A percentile compares a stretch with the other conserved stretches of the same genome.
Evolutionary conservation across 1,140 invertebrate species (phyloP).

Genomic region (Lordiphosa stackelbergi): DNA sequence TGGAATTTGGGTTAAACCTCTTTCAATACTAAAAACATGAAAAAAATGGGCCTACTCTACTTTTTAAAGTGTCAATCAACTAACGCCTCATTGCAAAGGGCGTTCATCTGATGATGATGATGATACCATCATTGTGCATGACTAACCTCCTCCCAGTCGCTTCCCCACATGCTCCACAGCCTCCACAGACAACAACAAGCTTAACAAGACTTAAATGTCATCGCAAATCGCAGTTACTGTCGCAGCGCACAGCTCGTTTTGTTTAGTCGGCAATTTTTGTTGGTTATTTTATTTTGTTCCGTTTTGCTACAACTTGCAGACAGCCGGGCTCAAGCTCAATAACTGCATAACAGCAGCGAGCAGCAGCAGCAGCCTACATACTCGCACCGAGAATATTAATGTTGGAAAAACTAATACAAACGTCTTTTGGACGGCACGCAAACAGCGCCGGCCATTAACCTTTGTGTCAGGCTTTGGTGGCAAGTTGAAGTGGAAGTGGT

Average conservation of each 20-base stretch:
- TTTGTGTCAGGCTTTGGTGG: constrained; percentile 10
- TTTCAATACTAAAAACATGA: not conserved
- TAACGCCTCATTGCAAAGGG: constrained; percentile 1
- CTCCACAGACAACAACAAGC: constrained; percentile 5
- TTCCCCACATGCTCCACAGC: not conserved
- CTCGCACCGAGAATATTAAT: constrained; percentile 32
- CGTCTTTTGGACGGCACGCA: constrained; percentile 37
- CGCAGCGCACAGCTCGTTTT: constrained; percentile 30
- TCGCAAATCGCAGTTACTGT: constrained; percentile 14
- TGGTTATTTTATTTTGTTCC: constrained; percentile 32
- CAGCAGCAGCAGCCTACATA: constrained; percentile 9
- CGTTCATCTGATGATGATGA: constrained; percentile 19
- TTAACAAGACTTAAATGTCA: constrained; percentile 29
- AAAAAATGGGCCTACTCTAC: constrained; percentile 16
- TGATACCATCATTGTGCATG: constrained; percentile 7
- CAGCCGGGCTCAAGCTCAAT: constrained; percentile 18
- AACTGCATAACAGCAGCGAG: constrained; percentile 32
- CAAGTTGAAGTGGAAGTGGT: constrained; percentile 16
- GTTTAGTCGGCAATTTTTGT: constrained; percentile 34
- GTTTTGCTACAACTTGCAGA: constrained; percentile 17
- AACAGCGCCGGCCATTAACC: constrained; percentile 37
- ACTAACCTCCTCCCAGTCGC: too few relatives aligned
- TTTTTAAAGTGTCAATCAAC: constrained; percentile 3
- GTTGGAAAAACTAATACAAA: constrained; percentile 40
- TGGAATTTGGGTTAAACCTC: too few relatives aligned